phyloP scores from a whole-genome alignment of 2,797 vertebrate genomes.

The Cyclura pinguis region DNA sequence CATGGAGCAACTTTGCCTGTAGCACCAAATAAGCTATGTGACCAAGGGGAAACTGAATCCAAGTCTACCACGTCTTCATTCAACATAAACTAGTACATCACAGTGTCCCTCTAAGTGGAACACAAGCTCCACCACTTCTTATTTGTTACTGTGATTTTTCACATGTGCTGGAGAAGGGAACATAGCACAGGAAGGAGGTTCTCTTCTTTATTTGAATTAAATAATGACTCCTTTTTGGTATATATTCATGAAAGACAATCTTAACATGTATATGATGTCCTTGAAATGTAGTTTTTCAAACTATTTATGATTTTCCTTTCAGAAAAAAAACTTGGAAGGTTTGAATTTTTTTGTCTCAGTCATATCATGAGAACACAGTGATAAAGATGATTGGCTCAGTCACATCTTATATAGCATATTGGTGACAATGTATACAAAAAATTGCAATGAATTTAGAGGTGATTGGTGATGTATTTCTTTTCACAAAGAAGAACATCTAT shows the following conservation, averaged over 20 bases:
- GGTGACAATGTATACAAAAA: background rate
- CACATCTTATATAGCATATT: background rate
- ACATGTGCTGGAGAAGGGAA: background rate
- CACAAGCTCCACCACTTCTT: background rate
- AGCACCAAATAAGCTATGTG: background rate
- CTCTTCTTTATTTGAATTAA: slow-evolving; percentile 41
- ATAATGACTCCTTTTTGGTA: slow-evolving; percentile 14
- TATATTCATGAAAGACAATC: slow-evolving; percentile 41
- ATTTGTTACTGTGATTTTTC: background rate
- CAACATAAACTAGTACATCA: background rate
- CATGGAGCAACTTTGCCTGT: background rate
- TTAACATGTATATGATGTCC: background rate
- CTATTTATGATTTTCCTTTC: background rate
- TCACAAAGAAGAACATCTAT: background rate
- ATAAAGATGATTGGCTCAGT: background rate
- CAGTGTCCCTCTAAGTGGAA: background rate
- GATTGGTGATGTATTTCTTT: background rate
- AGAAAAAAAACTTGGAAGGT: background rate
- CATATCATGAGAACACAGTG: background rate
- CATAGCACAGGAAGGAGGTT: background rate
- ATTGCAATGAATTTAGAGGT: background rate
- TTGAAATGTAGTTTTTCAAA: background rate
- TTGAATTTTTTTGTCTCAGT: background rate
- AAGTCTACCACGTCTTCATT: background rate
- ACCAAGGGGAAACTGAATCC: background rate